phyloP scores from a whole-genome alignment of 2,797 vertebrate species.

The Aphelocoma californica region DNA sequence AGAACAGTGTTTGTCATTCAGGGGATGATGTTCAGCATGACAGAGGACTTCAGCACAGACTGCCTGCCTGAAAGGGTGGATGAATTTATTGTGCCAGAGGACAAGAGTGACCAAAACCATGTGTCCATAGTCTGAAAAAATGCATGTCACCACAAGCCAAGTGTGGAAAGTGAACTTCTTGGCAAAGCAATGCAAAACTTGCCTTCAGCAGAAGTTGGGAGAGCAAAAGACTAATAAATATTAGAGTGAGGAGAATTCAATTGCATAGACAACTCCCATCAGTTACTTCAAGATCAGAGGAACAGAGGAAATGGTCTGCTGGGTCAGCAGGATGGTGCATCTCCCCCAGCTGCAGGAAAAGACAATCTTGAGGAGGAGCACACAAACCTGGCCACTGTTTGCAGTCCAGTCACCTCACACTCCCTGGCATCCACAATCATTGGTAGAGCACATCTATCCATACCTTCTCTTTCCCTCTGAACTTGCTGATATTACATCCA shows the following conservation, averaged over 20 bases:
- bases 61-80: neutral
- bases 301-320: neutral
- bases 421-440: neutral
- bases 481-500: neutral
- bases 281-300: neutral
- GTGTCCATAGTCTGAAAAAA: neutral
- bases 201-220: neutral
- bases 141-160: neutral
- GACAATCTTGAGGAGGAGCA: neutral
- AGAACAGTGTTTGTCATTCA: neutral
- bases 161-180: neutral
- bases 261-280: neutral
- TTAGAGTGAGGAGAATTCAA: neutral
- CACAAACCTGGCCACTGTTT: neutral
- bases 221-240: neutral
- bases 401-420: neutral
- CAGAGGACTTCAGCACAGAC: neutral
- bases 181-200: neutral
- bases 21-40: neutral
- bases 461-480: slow-evolving; percentile 8
- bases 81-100: neutral
- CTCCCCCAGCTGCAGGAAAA: neutral
- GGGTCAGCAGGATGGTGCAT: neutral
- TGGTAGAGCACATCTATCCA: neutral
- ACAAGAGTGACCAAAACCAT: neutral